Conservation (phyloP, 2,113 vertebrate species). For the Dissostichus mawsoni region DNA sequence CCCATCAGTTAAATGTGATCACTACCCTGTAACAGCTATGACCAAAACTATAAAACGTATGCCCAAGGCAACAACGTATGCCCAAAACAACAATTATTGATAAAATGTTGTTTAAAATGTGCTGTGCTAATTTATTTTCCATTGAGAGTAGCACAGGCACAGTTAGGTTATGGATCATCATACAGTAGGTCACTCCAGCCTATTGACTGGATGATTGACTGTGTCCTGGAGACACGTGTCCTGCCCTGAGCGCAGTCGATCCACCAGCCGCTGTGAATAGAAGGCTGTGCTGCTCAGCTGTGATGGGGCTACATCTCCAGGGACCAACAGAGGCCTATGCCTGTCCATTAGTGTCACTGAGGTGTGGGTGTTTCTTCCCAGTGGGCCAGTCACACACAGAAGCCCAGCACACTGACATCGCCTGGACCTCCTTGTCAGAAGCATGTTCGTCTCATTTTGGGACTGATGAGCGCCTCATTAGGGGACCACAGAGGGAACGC, state of each 20-base stretch:
- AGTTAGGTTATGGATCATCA: constrained; percentile 35
- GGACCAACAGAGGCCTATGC: constrained; percentile 59
- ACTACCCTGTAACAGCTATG: not conserved
- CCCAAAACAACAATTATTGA: not conserved
- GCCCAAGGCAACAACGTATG: not conserved
- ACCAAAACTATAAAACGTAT: not conserved
- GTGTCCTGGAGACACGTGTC: constrained; percentile 41
- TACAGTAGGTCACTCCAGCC: constrained; percentile 26
- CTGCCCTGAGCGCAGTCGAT: constrained; percentile 36
- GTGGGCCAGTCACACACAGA: constrained; percentile 47
- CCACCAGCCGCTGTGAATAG: constrained; percentile 45
- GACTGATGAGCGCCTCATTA: constrained; percentile 74
- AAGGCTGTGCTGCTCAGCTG: constrained; percentile 60
- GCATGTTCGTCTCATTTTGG: constrained; percentile 66
- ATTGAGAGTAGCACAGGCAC: constrained; percentile 12
- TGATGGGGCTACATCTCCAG: constrained; percentile 55
- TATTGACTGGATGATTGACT: constrained; percentile 61
- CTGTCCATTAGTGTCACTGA: constrained; percentile 75
- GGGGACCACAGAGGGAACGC: constrained; percentile 36
- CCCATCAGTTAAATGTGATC: not conserved
- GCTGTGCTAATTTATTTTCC: constrained; percentile 27
- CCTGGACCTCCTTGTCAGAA: constrained; percentile 59
- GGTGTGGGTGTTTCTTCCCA: constrained; percentile 59
- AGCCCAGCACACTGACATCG: constrained; percentile 49
- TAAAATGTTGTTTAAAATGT: not conserved